Evolutionary conservation across 2,113 vertebrate species (phyloP), one percentile per base, ranked within the genome.

Genomic region (Ploceus nigricollis): DNA sequence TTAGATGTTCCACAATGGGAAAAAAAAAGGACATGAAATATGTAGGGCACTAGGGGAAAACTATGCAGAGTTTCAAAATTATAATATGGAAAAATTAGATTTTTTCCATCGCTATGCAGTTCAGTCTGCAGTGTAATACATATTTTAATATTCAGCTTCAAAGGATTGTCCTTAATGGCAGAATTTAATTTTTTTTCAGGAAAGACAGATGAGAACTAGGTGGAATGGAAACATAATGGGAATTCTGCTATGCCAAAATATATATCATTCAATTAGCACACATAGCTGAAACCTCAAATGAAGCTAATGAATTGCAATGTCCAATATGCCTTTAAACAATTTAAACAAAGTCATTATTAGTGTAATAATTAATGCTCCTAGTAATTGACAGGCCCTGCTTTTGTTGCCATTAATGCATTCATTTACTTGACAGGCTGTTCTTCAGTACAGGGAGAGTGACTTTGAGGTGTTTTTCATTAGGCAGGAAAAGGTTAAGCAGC

Each of bases 261-360:
- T 10, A 65, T 65, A 31, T 73, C 78, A 82, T 85, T 84, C 68
- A 94, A 90, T 94, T 89, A 94, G 68, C 85, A 97, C 82, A 95
- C 92, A 94, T 60, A 87, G 92, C 63, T 96, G 95, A 90, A 90
- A 83, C 73, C 50, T 92, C 68, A 94, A 90, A 81, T 89, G 51
- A 96, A 96, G 95, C 94, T 97, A 97, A 96, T 97, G 95, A 96
- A 87, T 96, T 75, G 65, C 78, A 87, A 82, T 92, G 91, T 94
- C 91, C 94, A 97, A 83, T 96, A 95, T 81, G 89, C 48, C 72
- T 97, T 95, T 97, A 93, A 96, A 81, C 94, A 94, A 92, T 93
- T 97, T 95, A 95, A 97, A 94, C 51, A 1, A 95, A 25, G 23
- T 80, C 42, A 88, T 94, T 90, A 96, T 96, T 93, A 97, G 96